phyloP scores from a whole-genome alignment of 1,140 invertebrate species.

The Drosophila sp. region DNA sequence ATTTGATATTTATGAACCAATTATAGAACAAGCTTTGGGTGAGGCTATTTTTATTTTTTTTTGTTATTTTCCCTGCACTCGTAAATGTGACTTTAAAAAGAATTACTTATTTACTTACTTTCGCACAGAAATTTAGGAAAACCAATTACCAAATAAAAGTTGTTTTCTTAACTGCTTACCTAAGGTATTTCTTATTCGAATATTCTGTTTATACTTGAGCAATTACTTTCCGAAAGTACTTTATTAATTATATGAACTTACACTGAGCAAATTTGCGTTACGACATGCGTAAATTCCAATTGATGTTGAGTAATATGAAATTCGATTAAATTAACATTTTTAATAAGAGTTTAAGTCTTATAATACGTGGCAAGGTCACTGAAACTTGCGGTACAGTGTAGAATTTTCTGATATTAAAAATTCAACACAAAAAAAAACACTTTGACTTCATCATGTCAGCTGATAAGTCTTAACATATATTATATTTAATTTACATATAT shows the following conservation, averaged over 20 bases:
- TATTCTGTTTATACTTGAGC: too few species aligned
- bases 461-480: not conserved
- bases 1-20: conserved; percentile 1
- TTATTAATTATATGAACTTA: not conserved
- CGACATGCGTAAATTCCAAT: not conserved
- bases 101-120: too few species aligned
- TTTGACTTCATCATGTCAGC: not conserved
- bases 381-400: not conserved
- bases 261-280: not conserved
- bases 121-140: too few species aligned
- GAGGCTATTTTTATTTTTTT: not conserved
- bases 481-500: not conserved
- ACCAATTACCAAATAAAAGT: too few species aligned
- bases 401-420: not conserved
- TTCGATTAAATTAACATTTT: not conserved
- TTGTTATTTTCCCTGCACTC: not conserved
- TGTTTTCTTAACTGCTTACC: too few species aligned
- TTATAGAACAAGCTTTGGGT: not conserved
- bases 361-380: not conserved
- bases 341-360: not conserved
- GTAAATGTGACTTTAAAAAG: not conserved
- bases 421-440: too few species aligned
- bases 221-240: not conserved
- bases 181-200: too few species aligned
- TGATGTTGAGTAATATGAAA: not conserved